phyloP scores from a whole-genome alignment of 37 sponge, comb jelly and placozoan species.

The Dysidea cf. avara region DNA sequence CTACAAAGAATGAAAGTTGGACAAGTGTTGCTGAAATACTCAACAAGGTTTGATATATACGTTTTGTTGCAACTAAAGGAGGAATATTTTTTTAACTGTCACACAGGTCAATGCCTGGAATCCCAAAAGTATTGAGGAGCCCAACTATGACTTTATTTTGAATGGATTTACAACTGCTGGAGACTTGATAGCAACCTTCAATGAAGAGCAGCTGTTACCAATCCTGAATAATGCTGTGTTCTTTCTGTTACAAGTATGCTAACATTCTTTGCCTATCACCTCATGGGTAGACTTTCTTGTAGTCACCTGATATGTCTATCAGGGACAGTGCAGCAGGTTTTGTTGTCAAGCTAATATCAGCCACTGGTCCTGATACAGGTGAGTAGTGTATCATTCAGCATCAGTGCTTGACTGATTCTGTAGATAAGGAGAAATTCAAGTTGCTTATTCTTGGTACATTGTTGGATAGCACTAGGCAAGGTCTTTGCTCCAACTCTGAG shows the following conservation, averaged over 20 bases:
- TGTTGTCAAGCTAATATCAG: conserved; percentile 35
- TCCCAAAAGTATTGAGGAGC: conserved; percentile 62
- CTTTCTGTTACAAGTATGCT: conserved; percentile 54
- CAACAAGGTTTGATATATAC: conserved; percentile 14
- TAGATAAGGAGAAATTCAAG: conserved; percentile 40
- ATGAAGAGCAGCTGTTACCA: conserved; percentile 40
- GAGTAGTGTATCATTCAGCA: not conserved
- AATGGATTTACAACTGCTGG: conserved; percentile 59
- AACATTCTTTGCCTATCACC: not conserved
- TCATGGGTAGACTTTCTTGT: not conserved
- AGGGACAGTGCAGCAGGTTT: conserved; percentile 70
- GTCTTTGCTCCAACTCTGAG: conserved; percentile 49
- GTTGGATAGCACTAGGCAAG: conserved; percentile 33
- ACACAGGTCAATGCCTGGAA: conserved; percentile 82
- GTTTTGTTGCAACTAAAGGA: not conserved
- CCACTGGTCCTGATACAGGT: conserved; percentile 2
- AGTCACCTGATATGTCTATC: conserved; percentile 74
- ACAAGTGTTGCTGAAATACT: conserved; percentile 27
- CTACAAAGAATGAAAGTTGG: conserved; percentile 17
- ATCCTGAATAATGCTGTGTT: conserved; percentile 63
- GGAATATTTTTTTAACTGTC: not conserved
- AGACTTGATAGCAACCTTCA: conserved; percentile 18
- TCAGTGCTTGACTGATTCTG: not conserved
- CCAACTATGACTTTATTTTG: conserved; percentile 59
- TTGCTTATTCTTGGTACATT: conserved; percentile 32